Evolutionary conservation across 2,113 vertebrate species (phyloP).

Genomic region (Potamarius usumacintae): DNA sequence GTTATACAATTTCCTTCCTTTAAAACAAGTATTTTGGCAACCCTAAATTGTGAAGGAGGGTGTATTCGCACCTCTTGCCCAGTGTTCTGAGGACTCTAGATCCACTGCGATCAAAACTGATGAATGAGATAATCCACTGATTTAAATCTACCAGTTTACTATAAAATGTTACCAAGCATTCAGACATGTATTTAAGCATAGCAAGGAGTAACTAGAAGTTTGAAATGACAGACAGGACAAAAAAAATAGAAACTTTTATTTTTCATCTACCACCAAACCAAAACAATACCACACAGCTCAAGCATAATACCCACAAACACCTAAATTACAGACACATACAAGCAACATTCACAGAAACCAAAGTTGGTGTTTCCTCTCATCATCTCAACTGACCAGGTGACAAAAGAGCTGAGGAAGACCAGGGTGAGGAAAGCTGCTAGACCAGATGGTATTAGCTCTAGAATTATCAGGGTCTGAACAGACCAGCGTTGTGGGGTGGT

Average conservation of each 20-base stretch:
- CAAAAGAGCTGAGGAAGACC: too few species aligned
- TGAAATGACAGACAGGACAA: neutral
- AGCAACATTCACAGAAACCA: neutral
- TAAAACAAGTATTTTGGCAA: constrained; percentile 1
- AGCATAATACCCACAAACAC: neutral
- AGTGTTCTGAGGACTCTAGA: neutral
- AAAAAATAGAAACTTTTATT: neutral
- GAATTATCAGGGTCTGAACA: too few species aligned
- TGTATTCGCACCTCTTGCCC: neutral
- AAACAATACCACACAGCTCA: neutral
- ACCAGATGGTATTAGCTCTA: too few species aligned
- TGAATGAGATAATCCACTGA: neutral
- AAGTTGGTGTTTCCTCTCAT: too few species aligned
- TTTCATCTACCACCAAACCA: neutral
- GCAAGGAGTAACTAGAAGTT: neutral
- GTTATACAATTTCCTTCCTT: neutral
- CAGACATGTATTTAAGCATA: neutral
- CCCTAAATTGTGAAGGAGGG: neutral
- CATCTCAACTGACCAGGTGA: too few species aligned
- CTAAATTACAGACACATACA: neutral
- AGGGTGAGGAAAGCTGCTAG: too few species aligned
- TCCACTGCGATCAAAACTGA: neutral
- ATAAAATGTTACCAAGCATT: neutral
- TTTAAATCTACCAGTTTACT: neutral
- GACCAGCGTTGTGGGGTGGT: too few species aligned